These are phyloP conservation scores for Acleris literana DNA, from an alignment of 2,888 invertebrate species.

Conservation along the genomic window DNA sequence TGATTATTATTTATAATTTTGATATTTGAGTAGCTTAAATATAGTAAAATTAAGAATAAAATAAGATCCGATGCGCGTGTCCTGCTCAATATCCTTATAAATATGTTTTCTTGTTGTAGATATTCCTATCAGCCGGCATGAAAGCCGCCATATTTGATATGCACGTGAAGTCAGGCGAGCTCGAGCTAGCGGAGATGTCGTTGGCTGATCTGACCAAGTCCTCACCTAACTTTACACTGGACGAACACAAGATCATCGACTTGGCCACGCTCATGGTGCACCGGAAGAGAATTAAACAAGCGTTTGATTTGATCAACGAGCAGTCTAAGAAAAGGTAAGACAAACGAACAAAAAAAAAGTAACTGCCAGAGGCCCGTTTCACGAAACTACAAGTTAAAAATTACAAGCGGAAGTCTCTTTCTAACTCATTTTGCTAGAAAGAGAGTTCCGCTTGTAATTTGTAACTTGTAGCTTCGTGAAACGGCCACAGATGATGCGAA, in stretches of 20 bases:
- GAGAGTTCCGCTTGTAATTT: no score
- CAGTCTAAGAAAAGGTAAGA: constrained; percentile 73
- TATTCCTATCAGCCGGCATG: constrained; percentile 86
- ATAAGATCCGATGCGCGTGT: no score
- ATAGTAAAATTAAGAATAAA: no score
- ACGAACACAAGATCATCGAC: constrained; percentile 86
- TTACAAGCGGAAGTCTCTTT: no score
- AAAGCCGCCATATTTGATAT: constrained; percentile 85
- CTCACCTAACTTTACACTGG: constrained; percentile 83
- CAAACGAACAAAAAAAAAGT: background rate
- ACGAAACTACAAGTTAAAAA: no score
- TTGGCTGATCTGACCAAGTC: constrained; percentile 79
- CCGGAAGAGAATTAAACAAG: constrained; percentile 67
- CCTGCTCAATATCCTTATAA: background rate
- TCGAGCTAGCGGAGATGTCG: constrained; percentile 78
- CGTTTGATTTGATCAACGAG: constrained; percentile 74
- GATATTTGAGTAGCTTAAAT: no score
- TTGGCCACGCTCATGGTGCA: constrained; percentile 84
- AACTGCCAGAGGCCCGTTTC: no score
- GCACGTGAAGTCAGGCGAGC: constrained; percentile 81
- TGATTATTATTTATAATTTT: no score
- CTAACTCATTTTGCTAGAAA: no score
- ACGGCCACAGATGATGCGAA: no score
- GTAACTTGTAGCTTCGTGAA: no score
- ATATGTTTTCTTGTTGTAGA: constrained; percentile 48